Base-by-base conservation (phyloP, 2,797 vertebrate genomes). In the Anableps anableps region DNA sequence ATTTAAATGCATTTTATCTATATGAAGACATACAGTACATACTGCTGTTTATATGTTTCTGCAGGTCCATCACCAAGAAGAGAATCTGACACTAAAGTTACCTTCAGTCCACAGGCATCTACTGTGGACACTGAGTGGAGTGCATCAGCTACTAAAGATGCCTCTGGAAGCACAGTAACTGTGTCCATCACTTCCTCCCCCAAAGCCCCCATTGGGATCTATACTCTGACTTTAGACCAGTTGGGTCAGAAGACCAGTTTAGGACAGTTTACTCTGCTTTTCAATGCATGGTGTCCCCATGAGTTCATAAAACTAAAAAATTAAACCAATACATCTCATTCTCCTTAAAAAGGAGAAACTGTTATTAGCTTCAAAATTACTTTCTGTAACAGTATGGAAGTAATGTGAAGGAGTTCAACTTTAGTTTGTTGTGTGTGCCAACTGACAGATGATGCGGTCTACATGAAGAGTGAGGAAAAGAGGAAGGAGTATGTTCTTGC, bases 401-500 rank as follows among this genome's bases (percentile, higher is more conserved):
- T 43, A 8, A 41, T 43, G 38, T 7, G 11, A 71, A 71, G 38
- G 11, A 2, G 19, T 43, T n/a, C 23, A 43, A 26, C 13, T 45
- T 29, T n/a, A 14, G 1, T 79, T 1, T 68, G 10, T 36, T 6
- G 41, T 48, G 75, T 70, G 10, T 66, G 6, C 50, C 2, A 58
- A 2, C 47, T 50, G 36, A 68, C 92, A 99, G 98, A 88, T 78
- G 98, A 99, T 64, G 79, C 93, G 0, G 97, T 98, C n/a, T 97
- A 96, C 80, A 88, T 98, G 92, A 89, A 82, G 1, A 94, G 89
- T 0, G 95, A 97, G 5, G 85, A 81, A 0, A 94, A 96, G 82
- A 95, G 95, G 9, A 48, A 60, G 0, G 98, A 99, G 80, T 98
- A 97, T 0, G 89, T 99, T 58, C 88, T 98, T 51, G 90, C 94